Evolutionary conservation across 53 echinoderm and acorn worm genomes (phyloP).

Genomic region (Antedon mediterranea): DNA sequence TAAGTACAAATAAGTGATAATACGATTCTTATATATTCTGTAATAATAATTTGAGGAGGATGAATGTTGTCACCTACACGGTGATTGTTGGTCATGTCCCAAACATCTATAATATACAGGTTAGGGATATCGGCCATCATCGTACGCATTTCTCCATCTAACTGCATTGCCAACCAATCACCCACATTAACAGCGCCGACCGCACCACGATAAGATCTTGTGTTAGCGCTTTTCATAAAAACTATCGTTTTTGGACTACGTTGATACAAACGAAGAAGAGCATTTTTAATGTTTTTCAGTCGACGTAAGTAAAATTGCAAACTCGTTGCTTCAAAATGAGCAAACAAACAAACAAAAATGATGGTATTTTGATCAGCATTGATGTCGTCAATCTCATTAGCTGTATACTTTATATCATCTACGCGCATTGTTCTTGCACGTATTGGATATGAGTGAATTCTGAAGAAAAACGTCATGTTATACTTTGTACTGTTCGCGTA

Average conservation of each 20-base stretch:
- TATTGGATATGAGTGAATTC: conserved; percentile 60
- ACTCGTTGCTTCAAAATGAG: conserved; percentile 32
- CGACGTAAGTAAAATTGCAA: conserved; percentile 23
- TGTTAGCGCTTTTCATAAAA: conserved; percentile 57
- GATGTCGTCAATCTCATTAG: conserved; percentile 33
- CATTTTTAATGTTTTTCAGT: conserved; percentile 21
- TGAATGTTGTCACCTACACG: conserved; percentile 23
- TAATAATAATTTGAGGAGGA: conserved; percentile 18
- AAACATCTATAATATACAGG: conserved; percentile 44
- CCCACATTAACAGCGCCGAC: conserved; percentile 8
- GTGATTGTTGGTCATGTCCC: conserved; percentile 42
- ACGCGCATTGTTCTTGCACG: conserved; percentile 34
- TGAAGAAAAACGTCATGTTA: conserved; percentile 34
- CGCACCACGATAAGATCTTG: conserved; percentile 16
- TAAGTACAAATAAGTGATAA: conserved; percentile 33
- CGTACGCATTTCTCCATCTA: conserved; percentile 37
- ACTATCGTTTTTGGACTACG: conserved; percentile 43
- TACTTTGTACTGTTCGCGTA: conserved; percentile 11
- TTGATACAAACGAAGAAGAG: conserved; percentile 24
- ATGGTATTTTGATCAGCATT: conserved; percentile 24
- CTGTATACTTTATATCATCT: conserved; percentile 27
- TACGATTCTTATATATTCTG: conserved; percentile 20
- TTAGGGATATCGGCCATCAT: conserved; percentile 21
- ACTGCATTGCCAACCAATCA: conserved; percentile 27
- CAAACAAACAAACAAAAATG: conserved; percentile 10